Evolutionary conservation across 2,797 vertebrate genomes (phyloP), one percentile per base, ranked within the genome.

Genomic region (Pygocentrus nattereri): DNA sequence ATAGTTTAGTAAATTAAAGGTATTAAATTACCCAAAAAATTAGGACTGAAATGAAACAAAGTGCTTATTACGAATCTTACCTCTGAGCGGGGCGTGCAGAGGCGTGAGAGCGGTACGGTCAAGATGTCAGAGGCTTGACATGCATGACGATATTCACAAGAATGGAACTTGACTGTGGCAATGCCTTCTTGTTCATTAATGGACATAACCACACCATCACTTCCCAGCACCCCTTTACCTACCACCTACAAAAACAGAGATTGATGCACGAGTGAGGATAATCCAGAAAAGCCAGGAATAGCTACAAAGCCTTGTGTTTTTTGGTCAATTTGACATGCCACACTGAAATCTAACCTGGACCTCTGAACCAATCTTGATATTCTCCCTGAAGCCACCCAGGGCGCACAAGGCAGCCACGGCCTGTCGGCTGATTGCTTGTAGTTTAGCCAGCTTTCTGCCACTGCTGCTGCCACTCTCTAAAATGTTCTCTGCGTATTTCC

Each of bases 141-240:
- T 31, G 96, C 94, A 93, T 94, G 96, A 88, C 96, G 95, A 93
- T 95, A 96, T 90, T 98, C 98, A 82, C 96, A 95, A 47, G 96
- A 95, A 21, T 97, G 96, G 87, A 99, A 98, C 94, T 94, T 98
- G 85, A 99, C 97, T 4, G 97, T 99, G 83, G 98, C 98, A 80
- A 99, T 98, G 88, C 97, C 98, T 93, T 99, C 97, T 93, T 99
- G 98, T 77, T 99, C 98, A 81, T 99, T 99, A 91, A 99, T 99
- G 83, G 98, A 98, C 88, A 97, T 97, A 86, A 99, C 98, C 77
- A 98, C 90, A 76, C 98, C 98, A 76, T 98, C 89, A 85, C 97
- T 99, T 88, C 96, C 97, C 83, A 97, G 93, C 85, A 99, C 95
- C 85, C 98, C 98, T 95, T 96, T 98, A 77, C 98, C 98, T 81